phyloP scores from a whole-genome alignment of 1,140 invertebrate genomes.

The Drosophila pandora region DNA sequence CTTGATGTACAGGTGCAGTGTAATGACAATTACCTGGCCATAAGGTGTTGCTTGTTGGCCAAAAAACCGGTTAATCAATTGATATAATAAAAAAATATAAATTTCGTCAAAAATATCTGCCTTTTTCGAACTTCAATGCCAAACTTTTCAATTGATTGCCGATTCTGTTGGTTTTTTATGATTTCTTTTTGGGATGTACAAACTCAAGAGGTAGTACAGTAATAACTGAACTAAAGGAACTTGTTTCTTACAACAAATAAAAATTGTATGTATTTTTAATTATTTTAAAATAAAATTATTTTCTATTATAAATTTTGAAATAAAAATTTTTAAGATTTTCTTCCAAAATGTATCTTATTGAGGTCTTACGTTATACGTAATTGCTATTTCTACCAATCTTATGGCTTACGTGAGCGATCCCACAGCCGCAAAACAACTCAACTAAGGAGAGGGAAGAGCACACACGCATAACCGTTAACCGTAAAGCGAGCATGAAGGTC shows the following conservation, averaged over 20 bases:
- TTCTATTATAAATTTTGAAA: too few species aligned
- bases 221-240: not conserved
- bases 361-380: not conserved
- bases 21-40: constrained; percentile 39
- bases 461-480: constrained; percentile 56
- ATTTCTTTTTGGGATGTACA: not conserved
- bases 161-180: constrained; percentile 23
- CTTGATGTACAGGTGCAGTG: constrained; percentile 26
- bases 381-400: not conserved
- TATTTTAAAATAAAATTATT: too few species aligned
- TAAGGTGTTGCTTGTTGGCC: too few species aligned
- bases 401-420: constrained; percentile 65
- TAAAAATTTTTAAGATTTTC: not conserved
- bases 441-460: constrained; percentile 44
- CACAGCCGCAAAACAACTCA: constrained; percentile 14
- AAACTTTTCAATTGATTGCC: constrained; percentile 28
- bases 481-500: constrained; percentile 75
- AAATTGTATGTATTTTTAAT: too few species aligned
- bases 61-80: constrained; percentile 30
- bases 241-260: too few species aligned
- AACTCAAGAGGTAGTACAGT: constrained; percentile 3
- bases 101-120: constrained; percentile 19
- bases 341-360: not conserved
- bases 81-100: constrained; percentile 25
- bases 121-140: constrained; percentile 28